These are phyloP conservation scores for Pomacea canaliculata DNA, from an alignment of 2,888 invertebrate species.

Conservation along the genomic window DNA sequence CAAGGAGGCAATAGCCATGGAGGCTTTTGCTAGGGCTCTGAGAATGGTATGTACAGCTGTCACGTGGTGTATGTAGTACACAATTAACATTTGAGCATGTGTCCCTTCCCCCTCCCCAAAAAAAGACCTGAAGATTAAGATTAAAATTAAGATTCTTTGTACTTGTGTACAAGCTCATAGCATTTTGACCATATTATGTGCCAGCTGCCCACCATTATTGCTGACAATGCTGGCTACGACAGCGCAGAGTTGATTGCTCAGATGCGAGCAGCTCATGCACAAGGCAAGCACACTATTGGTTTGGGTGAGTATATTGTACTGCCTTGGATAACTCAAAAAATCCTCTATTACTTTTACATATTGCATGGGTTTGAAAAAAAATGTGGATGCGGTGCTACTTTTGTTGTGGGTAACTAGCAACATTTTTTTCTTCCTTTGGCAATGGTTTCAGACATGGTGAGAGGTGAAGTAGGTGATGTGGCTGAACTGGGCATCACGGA, in stretches of 20 bases:
- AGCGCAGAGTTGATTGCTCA: constrained; percentile 92
- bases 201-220: constrained; percentile 92
- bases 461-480: constrained; percentile 91
- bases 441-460: constrained; percentile 82
- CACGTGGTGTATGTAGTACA: too few species aligned
- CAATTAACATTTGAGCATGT: too few species aligned
- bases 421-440: background rate
- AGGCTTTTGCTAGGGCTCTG: constrained; percentile 92
- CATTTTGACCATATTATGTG: too few species aligned
- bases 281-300: constrained; percentile 83
- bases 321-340: too few species aligned
- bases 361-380: too few species aligned
- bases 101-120: too few species aligned
- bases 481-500: constrained; percentile 92
- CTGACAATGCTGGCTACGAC: constrained; percentile 99
- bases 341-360: too few species aligned
- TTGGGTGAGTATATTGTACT: constrained; percentile 75
- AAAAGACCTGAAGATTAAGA: too few species aligned
- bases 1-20: constrained; percentile 97
- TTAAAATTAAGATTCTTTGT: too few species aligned
- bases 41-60: constrained; percentile 55
- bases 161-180: too few species aligned
- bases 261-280: constrained; percentile 89
- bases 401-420: too few species aligned
- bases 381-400: too few species aligned